phyloP scores from a whole-genome alignment of 1,140 invertebrate species.

The Campoletis sonorensis region DNA sequence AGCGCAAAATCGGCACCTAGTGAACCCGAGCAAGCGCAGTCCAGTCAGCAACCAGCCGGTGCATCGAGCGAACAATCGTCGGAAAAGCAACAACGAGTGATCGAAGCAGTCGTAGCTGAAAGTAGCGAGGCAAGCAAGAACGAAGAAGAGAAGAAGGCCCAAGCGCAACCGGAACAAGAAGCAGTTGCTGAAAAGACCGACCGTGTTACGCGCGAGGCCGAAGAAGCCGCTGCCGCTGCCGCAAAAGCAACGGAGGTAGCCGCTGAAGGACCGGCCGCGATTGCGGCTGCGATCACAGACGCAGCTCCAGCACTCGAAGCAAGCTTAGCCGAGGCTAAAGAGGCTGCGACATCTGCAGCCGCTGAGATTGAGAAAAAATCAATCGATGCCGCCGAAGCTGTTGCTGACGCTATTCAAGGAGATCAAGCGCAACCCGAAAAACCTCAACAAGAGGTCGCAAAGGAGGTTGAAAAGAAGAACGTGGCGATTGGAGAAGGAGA shows the following conservation, averaged over 20 bases:
- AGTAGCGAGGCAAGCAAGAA: conserved; percentile 9
- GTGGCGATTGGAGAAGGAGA: neutral
- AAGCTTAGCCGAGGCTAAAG: neutral
- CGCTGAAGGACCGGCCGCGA: neutral
- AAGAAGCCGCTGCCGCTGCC: conserved; percentile 57
- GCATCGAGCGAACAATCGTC: conserved; percentile 17
- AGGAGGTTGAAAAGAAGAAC: too few species aligned
- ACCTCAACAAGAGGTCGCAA: too few species aligned
- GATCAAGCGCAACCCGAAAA: too few species aligned
- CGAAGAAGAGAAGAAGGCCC: conserved; percentile 7
- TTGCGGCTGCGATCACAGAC: neutral
- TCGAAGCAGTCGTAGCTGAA: conserved; percentile 29
- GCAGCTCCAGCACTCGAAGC: conserved; percentile 9
- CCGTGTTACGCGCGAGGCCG: conserved; percentile 69
- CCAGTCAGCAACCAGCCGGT: conserved; percentile 30
- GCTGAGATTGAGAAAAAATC: neutral
- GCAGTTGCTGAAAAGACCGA: conserved; percentile 62
- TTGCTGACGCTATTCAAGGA: too few species aligned
- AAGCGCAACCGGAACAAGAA: too few species aligned
- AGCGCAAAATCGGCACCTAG: conserved; percentile 27
- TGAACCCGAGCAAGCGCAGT: conserved; percentile 37
- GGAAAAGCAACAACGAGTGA: conserved; percentile 19
- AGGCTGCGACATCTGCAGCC: neutral
- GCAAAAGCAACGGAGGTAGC: conserved; percentile 1
- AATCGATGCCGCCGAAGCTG: neutral